phyloP scores from a whole-genome alignment of 2,113 vertebrate genomes.

The Dascyllus trimaculatus region DNA sequence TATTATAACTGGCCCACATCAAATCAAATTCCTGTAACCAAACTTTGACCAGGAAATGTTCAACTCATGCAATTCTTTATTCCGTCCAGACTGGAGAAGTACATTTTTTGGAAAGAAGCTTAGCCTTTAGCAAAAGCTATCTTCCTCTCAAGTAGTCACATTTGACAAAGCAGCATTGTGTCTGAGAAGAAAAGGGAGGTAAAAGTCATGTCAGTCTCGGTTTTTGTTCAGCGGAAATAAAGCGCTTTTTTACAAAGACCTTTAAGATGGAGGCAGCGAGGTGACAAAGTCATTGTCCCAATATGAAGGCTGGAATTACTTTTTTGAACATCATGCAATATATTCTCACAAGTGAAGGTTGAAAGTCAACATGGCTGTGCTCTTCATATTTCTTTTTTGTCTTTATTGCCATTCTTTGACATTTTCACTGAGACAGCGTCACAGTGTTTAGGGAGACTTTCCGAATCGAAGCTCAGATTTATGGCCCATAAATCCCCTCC shows the following conservation, averaged over 20 bases:
- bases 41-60: slow-evolving; percentile 17
- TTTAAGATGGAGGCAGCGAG: slow-evolving; percentile 19
- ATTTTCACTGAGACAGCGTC: slow-evolving; percentile 17
- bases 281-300: slow-evolving; percentile 24
- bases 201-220: slow-evolving; percentile 46
- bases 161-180: slow-evolving; percentile 49
- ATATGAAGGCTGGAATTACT: slow-evolving; percentile 17
- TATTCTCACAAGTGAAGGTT: slow-evolving; percentile 6
- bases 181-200: slow-evolving; percentile 40
- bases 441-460: neutral
- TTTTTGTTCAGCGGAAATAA: slow-evolving; percentile 36
- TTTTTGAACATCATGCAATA: slow-evolving; percentile 23
- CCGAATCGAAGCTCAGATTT: neutral
- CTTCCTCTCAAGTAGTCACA: slow-evolving; percentile 30
- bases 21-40: neutral
- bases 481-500: neutral
- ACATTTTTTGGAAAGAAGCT: slow-evolving; percentile 28
- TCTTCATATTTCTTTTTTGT: neutral
- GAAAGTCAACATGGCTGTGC: slow-evolving; percentile 3
- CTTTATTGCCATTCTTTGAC: slow-evolving; percentile 14
- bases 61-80: slow-evolving; percentile 5
- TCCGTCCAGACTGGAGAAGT: slow-evolving; percentile 6
- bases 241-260: slow-evolving; percentile 16
- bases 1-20: neutral
- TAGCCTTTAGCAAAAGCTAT: slow-evolving; percentile 17